Evolutionary conservation across 2,113 vertebrate species (phyloP), one percentile per base, ranked within the genome.

Genomic region (Aegypius monachus): DNA sequence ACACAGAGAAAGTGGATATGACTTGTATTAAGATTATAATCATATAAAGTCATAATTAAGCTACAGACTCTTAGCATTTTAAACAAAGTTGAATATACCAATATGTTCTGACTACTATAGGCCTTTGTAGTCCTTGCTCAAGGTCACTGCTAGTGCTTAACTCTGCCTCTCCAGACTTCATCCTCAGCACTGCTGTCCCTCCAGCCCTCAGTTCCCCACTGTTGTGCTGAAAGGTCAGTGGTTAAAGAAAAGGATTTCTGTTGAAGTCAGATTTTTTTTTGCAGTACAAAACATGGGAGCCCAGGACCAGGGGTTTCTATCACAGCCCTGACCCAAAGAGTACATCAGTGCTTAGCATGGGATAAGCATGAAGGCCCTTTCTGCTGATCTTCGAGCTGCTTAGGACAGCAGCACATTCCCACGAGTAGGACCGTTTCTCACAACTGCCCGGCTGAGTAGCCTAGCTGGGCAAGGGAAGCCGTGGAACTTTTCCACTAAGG

Each of bases 351-450:
- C 27, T 70, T 38, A 42, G 8, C 65, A 50, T 15, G 9, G 23
- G 10, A 17, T 4, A 45, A 68, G 8, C 26, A 36, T 3, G 4
- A 42, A 78, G 15, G 7, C 4, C 13, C 7, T 87, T 78, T 70
- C 66, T 59, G 36, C 26, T 61, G 34, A 43, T 61, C 45, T 86
- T 65, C 25, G 48, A 32, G n/a, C 27, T 72, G 34, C 43, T 65
- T 65, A n/a, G 70, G n/a, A 4, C 2, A 50, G 43, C 7, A 16
- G 53, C 38, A 55, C n/a, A 31, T 47, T 72, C 17, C 20, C 26
- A 31, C 1, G 10, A 31, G 45, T 3, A 36, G 43, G 13, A n/a
- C 11, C 4, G 1, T 40, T 83, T 53, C 31, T 45, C 9, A 1
- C 6, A 29, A 22, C 14, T 42, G 16, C 38, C 45, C 12, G 7